Conservation (phyloP, 2,888 invertebrate genomes). For the Strigamia transsilvanica region DNA sequence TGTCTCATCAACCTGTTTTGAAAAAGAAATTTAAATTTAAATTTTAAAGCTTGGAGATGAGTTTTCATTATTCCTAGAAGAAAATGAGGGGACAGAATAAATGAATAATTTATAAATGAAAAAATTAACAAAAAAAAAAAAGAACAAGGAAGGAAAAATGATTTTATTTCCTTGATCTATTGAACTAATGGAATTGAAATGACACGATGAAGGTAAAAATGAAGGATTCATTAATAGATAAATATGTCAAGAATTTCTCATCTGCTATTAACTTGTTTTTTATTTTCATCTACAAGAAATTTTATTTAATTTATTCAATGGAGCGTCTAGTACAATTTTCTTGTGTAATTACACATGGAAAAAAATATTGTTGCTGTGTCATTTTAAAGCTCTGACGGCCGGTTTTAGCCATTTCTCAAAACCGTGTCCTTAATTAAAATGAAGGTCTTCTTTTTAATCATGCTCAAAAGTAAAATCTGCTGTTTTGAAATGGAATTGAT, state of each 20-base stretch:
- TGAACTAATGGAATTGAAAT: slow-evolving; percentile 16
- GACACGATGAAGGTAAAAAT: slow-evolving; percentile 15
- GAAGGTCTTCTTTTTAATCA: slow-evolving; percentile 14
- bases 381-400: slow-evolving; percentile 2
- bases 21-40: background rate
- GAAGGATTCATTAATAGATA: slow-evolving; percentile 13
- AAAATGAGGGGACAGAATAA: background rate
- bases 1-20: background rate
- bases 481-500: background rate
- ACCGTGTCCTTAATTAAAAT: background rate
- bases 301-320: slow-evolving; percentile 5
- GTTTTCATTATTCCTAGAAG: background rate
- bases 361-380: background rate
- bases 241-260: background rate
- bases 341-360: background rate
- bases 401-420: background rate
- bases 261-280: slow-evolving; percentile 5
- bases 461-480: background rate
- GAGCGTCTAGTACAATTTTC: background rate
- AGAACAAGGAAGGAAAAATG: background rate
- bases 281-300: background rate
- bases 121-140: too few species aligned
- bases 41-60: background rate
- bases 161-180: slow-evolving; percentile 5
- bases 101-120: background rate